Percentiles rank a stretch among this genome's conserved stretches.
Conservation (phyloP, 92 coral and sea anemone species). For the Epizoanthus scotinus region DNA sequence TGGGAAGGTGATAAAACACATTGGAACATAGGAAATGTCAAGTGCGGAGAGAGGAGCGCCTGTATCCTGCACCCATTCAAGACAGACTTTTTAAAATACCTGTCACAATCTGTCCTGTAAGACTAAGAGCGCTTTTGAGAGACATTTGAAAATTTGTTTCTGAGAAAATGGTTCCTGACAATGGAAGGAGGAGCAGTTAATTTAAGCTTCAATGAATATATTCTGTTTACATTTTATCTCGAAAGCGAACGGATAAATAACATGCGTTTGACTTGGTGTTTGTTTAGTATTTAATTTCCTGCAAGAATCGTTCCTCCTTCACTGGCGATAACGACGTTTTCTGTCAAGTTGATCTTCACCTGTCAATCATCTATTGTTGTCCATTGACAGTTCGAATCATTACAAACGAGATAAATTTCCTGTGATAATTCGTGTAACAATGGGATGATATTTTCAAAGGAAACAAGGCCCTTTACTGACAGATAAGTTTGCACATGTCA, state of each 20-base stretch:
- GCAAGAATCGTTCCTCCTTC: background rate
- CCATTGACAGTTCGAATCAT: constrained; percentile 6
- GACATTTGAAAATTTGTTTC: background rate
- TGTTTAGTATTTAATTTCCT: constrained; percentile 27
- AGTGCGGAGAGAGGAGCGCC: background rate
- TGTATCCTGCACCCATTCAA: background rate
- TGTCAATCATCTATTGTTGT: background rate
- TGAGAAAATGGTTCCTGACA: background rate
- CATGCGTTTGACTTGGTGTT: constrained; percentile 5
- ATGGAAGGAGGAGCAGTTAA: background rate
- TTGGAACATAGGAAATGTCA: background rate
- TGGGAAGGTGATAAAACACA: background rate
- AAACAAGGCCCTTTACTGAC: background rate
- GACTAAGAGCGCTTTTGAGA: background rate
- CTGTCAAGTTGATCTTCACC: background rate
- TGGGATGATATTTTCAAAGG: background rate
- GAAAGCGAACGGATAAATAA: constrained; percentile 9
- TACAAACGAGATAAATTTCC: constrained; percentile 36
- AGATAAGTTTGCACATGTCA: constrained; percentile 4
- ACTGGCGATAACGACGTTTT: background rate
- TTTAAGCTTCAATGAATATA: background rate
- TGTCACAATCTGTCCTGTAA: background rate
- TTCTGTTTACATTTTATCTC: constrained; percentile 4
- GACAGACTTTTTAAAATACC: background rate
- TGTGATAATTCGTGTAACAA: constrained; percentile 20